Base-by-base conservation (phyloP, 2,113 vertebrate genomes). In the Glaucidium brasilianum region DNA sequence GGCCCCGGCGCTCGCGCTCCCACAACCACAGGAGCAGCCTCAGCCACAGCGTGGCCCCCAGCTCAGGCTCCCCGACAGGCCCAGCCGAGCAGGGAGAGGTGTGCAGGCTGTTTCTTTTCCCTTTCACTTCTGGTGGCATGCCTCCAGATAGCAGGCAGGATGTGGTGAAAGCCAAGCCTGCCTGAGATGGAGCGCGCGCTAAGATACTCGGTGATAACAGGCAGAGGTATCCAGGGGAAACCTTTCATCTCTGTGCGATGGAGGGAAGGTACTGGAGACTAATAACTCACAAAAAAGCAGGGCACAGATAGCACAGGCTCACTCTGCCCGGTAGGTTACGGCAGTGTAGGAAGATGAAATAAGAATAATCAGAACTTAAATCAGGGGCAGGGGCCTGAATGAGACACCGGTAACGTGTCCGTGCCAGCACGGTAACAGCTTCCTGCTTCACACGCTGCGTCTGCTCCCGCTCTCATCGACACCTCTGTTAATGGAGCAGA, bases 111-210 rank as follows among this genome's bases (percentile, higher is more conserved):
- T 2, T 60, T 50, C 88, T 86, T 80, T 83, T 91, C 89, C 91
- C 96, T 97, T 97, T 97, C 96, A 92, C 95, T 85, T 55, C 94
- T 67, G 85, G 71, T 8, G 2, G 45, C 29, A 3, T 37, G 66
- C 18, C 72, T 76, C 67, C 60, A 32, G 66, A 25, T 12, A 43
- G 69, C 41, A 37, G 22, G 84, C 94, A 97, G 97, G 97, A 97
- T 97, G 97, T 96, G 97, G 97, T 97, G 89, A 95, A 76, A 78
- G 85, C 86, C 94, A 75, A 89, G n/a, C 34, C 81, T 55, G 63
- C 74, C 35, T 2, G 43, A 80, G 47, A 64, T 77, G 83, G 88
- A 91, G 87, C 80, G 75, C 26, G 4, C 12, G 4, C 55, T 0
- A 7, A 95, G 95, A 95, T 69, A 20, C 13, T 39, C 8, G 0